Evolutionary conservation across 2,113 vertebrate species (phyloP).

Genomic region (Gavialis gangeticus): DNA sequence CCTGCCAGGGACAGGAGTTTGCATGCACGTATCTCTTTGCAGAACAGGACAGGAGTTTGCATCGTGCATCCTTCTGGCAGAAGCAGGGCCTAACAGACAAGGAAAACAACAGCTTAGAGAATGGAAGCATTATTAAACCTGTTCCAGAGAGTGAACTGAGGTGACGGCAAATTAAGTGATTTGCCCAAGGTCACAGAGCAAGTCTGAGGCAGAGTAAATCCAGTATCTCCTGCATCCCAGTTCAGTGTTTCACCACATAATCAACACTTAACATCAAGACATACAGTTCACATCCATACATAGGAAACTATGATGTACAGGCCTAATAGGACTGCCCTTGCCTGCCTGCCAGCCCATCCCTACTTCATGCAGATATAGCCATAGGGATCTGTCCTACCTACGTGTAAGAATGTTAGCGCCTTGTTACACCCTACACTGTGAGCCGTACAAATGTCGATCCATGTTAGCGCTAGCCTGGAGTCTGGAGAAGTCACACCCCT

Average conservation of each 20-base stretch:
- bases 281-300: neutral
- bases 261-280: neutral
- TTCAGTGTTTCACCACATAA: neutral
- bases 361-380: neutral
- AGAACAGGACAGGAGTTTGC: neutral
- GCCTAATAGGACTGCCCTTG: neutral
- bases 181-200: rapidly evolving
- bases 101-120: neutral
- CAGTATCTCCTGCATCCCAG: neutral
- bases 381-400: no score
- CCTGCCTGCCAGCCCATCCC: neutral
- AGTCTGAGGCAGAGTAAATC: rapidly evolving
- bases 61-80: neutral
- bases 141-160: rapidly evolving
- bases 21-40: neutral
- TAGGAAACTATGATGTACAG: neutral
- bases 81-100: neutral
- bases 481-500: no score
- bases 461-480: no score
- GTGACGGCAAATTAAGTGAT: rapidly evolving
- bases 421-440: no score
- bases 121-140: rapidly evolving
- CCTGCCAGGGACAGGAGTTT: neutral
- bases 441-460: no score
- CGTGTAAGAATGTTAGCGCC: no score